Evolutionary conservation across 2,113 vertebrate genomes (phyloP).

Genomic region (Myodes glareolus): DNA sequence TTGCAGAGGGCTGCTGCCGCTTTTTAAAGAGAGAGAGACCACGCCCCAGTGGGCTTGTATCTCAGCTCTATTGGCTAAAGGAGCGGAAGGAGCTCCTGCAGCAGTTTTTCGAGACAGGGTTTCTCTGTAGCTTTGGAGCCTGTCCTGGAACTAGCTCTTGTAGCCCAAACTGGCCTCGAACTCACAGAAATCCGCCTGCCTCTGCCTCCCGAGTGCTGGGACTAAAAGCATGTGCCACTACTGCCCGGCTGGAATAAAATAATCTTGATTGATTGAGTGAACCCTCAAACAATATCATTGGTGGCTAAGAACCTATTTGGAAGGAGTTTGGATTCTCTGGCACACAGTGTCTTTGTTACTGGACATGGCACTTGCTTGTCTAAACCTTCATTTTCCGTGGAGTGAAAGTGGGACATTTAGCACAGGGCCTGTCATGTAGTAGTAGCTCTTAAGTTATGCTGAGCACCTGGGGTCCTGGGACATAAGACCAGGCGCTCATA

Average conservation of each 20-base stretch:
- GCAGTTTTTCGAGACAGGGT: no score
- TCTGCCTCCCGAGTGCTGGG: no score
- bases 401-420: conserved; percentile 32
- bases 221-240: no score
- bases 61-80: no score
- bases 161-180: no score
- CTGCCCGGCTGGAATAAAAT: background rate
- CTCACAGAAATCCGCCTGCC: no score
- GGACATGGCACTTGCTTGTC: background rate
- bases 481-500: background rate
- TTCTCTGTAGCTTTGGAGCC: no score
- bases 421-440: background rate
- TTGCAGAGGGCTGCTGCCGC: no score
- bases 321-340: conserved; percentile 31
- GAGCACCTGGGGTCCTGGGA: background rate
- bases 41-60: no score
- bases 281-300: background rate
- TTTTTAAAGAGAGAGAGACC: no score
- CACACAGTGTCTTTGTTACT: background rate
- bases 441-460: background rate
- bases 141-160: no score
- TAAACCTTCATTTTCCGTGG: conserved; percentile 10
- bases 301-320: background rate
- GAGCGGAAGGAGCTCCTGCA: no score
- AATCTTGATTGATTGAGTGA: conserved; percentile 35